Evolutionary conservation across 2,888 invertebrate genomes (phyloP).

Genomic region (Lydus trimaculatus): DNA sequence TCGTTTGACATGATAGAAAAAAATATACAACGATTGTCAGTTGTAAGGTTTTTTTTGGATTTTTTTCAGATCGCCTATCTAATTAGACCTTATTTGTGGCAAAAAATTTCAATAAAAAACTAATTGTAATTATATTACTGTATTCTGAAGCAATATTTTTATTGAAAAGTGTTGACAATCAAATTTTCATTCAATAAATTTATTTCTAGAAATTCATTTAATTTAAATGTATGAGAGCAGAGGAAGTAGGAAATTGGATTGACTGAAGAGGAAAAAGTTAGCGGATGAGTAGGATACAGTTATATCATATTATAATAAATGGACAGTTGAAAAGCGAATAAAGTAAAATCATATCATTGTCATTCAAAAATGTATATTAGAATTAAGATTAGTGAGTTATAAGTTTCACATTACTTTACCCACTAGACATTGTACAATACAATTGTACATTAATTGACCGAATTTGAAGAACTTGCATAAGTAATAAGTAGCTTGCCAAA

Average conservation of each 20-base stretch:
- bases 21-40: background rate
- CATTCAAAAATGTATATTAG: too few species aligned
- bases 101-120: background rate
- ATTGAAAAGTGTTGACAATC: background rate
- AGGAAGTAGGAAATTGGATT: conserved; percentile 15
- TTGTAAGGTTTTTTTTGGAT: background rate
- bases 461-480: too few species aligned
- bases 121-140: background rate
- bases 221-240: conserved; percentile 3
- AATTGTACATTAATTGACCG: too few species aligned
- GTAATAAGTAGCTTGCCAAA: too few species aligned
- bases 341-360: background rate
- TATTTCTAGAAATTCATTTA: conserved; percentile 5
- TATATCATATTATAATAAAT: conserved; percentile 18
- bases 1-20: background rate
- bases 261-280: background rate
- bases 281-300: conserved; percentile 8
- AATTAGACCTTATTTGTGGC: too few species aligned
- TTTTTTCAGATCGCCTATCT: background rate
- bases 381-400: too few species aligned
- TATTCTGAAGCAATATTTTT: background rate
- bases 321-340: conserved; percentile 10
- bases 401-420: too few species aligned
- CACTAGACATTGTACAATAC: too few species aligned
- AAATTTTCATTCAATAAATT: background rate